Evolutionary conservation across 2,888 invertebrate species (phyloP).

Genomic region (Pheosia tremula): DNA sequence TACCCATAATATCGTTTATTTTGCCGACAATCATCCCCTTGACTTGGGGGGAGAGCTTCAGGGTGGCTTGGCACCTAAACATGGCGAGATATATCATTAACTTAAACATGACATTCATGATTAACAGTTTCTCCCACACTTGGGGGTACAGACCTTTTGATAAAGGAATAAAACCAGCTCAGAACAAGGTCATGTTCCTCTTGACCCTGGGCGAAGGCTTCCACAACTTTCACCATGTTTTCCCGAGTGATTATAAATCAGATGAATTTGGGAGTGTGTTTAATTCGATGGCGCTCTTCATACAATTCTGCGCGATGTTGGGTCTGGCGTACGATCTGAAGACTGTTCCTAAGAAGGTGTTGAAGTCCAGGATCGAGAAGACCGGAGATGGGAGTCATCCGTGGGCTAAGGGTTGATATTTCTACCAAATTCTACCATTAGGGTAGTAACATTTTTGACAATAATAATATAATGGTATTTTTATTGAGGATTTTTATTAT

Average conservation of each 20-base stretch:
- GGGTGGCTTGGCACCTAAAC: conserved; percentile 54
- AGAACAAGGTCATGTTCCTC: conserved; percentile 4
- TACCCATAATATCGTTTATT: conserved; percentile 18
- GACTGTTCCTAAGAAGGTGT: conserved; percentile 10
- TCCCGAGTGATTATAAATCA: conserved; percentile 50
- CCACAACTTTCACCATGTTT: conserved; percentile 89
- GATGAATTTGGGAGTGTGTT: conserved; percentile 68
- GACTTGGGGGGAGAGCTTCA: conserved; percentile 81
- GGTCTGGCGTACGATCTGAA: conserved; percentile 25
- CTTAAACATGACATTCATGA: conserved; percentile 85
- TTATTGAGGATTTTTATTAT: too few relatives aligned
- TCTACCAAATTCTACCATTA: not conserved
- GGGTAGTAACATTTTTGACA: too few relatives aligned
- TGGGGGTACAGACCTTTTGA: conserved; percentile 70
- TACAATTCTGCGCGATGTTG: conserved; percentile 14
- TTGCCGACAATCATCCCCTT: conserved; percentile 82
- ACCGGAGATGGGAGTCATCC: conserved; percentile 16
- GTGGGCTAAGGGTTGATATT: not conserved
- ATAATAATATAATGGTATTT: too few relatives aligned
- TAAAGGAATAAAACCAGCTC: conserved; percentile 30
- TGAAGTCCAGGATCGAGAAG: conserved; percentile 12
- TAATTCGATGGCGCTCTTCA: not conserved
- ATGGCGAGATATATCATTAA: conserved; percentile 80
- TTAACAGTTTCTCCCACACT: conserved; percentile 85
- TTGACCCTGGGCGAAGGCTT: conserved; percentile 82